Evolutionary conservation across 2,888 invertebrate genomes (phyloP), one percentile per base, ranked within the genome.

Genomic region (Muschampia plurimacula): DNA sequence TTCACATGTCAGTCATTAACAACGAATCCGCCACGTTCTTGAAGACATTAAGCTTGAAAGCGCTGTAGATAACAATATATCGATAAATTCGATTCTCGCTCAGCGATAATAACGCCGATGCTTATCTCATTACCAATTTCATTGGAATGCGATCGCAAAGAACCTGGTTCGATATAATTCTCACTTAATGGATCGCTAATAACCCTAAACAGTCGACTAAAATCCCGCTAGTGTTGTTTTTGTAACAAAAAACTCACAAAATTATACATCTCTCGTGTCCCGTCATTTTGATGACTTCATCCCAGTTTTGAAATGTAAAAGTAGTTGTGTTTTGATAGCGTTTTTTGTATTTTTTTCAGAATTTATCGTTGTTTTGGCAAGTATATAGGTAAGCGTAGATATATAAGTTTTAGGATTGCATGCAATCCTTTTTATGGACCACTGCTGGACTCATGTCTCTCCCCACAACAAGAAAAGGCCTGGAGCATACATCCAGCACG

Each of bases 51-150:
- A 66, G 66, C 66, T 71, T 71, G 57, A 71, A 71, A 71, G 66
- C 65, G 65, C 65, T 36, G 32, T 22, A 71, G 71, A 71, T 71
- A 71, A 52, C 71, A 60, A 60, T 66, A 49, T 60, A 71, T 71
- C 13, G 63, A 69, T 69, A 69, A 63, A 52, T 15, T 67, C 41
- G 46, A 55, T 66, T 41, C 67, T 46, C 60, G 66, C 67, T 62
- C 76, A 78, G 81, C 83, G 82, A 82, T 88, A 88, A 88, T 86
- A 85, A 86, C 84, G 83, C 81, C 84, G 91, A 92, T 91, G 83
- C 81, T 90, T 90, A 91, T 91, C 91, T 87, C 84, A 88, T 91
- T 86, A 92, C 88, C 89, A 91, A 92, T 92, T 92, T 92, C 86
- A 89, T 89, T 84, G 92, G 92, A 92, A 92, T 91, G 91, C 84